These are phyloP conservation scores for Elmis aenea DNA, from an alignment of 2,888 invertebrate genomes.

Conservation along the genomic window DNA sequence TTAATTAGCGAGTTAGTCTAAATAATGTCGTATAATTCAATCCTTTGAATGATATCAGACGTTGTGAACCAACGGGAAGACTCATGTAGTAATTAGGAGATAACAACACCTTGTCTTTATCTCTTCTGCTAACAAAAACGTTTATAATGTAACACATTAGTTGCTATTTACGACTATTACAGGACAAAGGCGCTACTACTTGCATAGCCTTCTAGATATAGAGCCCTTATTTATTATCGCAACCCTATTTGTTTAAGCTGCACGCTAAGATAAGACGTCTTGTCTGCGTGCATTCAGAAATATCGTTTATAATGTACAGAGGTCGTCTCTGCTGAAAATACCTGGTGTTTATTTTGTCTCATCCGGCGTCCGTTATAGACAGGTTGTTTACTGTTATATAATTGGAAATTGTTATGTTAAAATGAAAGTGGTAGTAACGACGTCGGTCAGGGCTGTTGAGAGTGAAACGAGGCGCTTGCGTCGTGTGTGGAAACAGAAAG, in stretches of 20 bases:
- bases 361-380: too few relatives aligned
- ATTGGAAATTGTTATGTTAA: too few relatives aligned
- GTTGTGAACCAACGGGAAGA: too few relatives aligned
- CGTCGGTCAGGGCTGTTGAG: conserved; percentile 45
- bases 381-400: too few relatives aligned
- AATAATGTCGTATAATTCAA: too few relatives aligned
- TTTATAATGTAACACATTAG: conserved; percentile 39
- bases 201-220: conserved; percentile 14
- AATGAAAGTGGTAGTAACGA: conserved; percentile 19
- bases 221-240: conserved; percentile 18
- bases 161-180: conserved; percentile 41
- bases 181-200: conserved; percentile 30
- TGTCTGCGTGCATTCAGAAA: too few relatives aligned
- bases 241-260: conserved; percentile 12
- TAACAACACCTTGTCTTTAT: conserved; percentile 40
- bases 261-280: conserved; percentile 14
- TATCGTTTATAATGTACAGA: too few relatives aligned
- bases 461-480: conserved; percentile 47
- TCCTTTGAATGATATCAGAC: too few relatives aligned
- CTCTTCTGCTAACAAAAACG: conserved; percentile 39
- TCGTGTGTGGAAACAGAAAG: conserved; percentile 46
- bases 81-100: conserved; percentile 31
- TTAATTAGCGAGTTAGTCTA: too few relatives aligned
- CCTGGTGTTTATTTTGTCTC: too few relatives aligned
- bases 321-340: too few relatives aligned